phyloP scores from a whole-genome alignment of 30 jellyfish, hydroid and myxozoan genomes.

The Rhopilema esculentum region DNA sequence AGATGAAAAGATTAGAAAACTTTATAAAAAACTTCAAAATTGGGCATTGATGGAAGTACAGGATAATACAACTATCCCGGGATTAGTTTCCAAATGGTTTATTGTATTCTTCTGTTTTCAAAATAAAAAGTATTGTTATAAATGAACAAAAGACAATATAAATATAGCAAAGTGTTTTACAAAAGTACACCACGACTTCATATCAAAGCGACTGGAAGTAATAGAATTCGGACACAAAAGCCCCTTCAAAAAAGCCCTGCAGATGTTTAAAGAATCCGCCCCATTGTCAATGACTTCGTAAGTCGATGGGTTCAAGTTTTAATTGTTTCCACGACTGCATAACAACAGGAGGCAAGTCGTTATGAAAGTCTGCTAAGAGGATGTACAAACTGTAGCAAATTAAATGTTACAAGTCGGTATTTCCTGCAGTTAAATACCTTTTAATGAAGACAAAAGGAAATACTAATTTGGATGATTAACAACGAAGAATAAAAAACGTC shows the following conservation, averaged over 20 bases:
- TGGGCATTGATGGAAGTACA: no score
- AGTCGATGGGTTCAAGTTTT: background rate
- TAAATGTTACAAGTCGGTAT: conserved; percentile 9
- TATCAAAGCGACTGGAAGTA: background rate
- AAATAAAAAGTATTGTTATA: no score
- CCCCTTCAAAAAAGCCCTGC: background rate
- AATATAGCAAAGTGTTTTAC: background rate
- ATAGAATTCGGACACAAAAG: background rate
- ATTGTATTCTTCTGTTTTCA: no score
- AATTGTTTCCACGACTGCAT: background rate
- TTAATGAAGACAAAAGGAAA: background rate
- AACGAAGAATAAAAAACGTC: background rate
- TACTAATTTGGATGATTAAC: background rate
- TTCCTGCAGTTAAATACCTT: conserved; percentile 8
- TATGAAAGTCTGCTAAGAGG: background rate
- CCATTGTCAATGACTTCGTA: background rate
- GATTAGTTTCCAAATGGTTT: no score
- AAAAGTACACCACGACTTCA: no score
- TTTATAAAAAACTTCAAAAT: no score
- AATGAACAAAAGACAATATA: background rate
- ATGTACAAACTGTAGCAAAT: conserved; percentile 24
- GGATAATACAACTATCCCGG: no score
- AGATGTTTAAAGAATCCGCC: background rate
- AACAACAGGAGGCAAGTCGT: conserved; percentile 2
- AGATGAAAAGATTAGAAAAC: no score